Conservation (phyloP, 2,113 vertebrate species). For the Tapirus terrestris region DNA sequence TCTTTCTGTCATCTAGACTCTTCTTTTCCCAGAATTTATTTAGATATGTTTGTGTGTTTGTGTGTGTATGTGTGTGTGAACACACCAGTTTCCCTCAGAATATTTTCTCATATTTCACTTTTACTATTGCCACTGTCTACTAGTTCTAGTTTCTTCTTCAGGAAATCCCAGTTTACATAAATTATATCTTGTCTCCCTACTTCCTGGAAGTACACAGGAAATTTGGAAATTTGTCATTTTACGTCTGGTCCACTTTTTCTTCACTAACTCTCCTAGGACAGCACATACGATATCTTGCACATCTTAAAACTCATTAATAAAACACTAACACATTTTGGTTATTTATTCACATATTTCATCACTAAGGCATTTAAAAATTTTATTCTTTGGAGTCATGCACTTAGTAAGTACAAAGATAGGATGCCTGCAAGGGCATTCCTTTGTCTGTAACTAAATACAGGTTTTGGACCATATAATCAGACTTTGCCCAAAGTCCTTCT, state of each 20-base stretch:
- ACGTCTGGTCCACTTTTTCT: not conserved
- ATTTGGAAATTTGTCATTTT: not conserved
- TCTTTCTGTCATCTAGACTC: not conserved
- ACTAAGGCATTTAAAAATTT: not conserved
- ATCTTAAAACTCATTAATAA: conserved; percentile 8
- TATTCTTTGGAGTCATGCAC: not conserved
- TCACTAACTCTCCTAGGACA: not conserved
- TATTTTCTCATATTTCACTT: not conserved
- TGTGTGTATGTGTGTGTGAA: not conserved
- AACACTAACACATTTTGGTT: not conserved
- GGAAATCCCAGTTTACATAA: not conserved
- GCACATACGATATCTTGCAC: not conserved
- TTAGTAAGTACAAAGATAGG: conserved; percentile 10
- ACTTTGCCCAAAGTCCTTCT: not conserved
- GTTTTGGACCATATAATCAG: not conserved
- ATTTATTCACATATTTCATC: conserved; percentile 14
- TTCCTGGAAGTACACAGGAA: not conserved
- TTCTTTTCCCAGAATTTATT: not conserved
- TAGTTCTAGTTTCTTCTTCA: not conserved
- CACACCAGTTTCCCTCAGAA: not conserved
- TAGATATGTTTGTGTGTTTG: not conserved
- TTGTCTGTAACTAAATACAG: not conserved
- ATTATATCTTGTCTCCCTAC: not conserved
- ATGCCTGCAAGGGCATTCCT: not conserved
- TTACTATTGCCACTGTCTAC: not conserved